These are phyloP conservation scores for Macquaria australasica DNA, from an alignment of 2,113 vertebrate species.

Conservation along the genomic window DNA sequence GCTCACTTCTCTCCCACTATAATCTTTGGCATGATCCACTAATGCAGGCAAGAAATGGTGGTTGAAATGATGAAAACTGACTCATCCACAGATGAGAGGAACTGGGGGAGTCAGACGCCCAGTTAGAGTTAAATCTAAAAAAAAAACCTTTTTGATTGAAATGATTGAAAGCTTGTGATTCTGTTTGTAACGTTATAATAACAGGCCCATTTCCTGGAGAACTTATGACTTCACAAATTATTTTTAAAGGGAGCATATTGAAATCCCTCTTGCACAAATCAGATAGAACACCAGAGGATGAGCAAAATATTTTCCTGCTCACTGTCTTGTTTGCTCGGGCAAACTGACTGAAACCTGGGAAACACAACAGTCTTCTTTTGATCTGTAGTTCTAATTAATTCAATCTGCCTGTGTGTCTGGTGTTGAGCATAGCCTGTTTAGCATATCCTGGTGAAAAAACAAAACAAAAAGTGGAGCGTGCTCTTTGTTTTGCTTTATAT, in stretches of 20 bases:
- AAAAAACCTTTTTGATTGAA: background rate
- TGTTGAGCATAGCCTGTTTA: constrained; percentile 29
- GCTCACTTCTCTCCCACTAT: background rate
- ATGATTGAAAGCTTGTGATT: constrained; percentile 24
- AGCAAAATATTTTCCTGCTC: constrained; percentile 42
- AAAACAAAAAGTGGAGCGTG: constrained; percentile 21
- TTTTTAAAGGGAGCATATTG: constrained; percentile 9
- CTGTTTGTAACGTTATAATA: constrained; percentile 13
- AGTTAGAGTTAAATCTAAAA: background rate
- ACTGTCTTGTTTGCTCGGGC: constrained; percentile 41
- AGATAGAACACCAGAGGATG: constrained; percentile 27
- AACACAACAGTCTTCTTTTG: constrained; percentile 52
- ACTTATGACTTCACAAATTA: background rate
- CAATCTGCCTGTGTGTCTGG: constrained; percentile 34
- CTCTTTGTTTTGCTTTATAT: constrained; percentile 34
- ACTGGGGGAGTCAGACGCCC: constrained; percentile 3
- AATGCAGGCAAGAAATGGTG: background rate
- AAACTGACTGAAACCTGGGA: constrained; percentile 12
- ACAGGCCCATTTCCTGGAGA: background rate
- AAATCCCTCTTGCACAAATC: constrained; percentile 42
- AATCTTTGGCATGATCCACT: constrained; percentile 28
- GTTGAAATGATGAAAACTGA: constrained; percentile 33
- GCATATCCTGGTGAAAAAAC: constrained; percentile 34
- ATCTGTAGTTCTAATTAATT: constrained; percentile 66
- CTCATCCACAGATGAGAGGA: constrained; percentile 25